These are phyloP conservation scores for Dorcus hopei DNA, from an alignment of 2,888 invertebrate genomes.

Conservation along the genomic window DNA sequence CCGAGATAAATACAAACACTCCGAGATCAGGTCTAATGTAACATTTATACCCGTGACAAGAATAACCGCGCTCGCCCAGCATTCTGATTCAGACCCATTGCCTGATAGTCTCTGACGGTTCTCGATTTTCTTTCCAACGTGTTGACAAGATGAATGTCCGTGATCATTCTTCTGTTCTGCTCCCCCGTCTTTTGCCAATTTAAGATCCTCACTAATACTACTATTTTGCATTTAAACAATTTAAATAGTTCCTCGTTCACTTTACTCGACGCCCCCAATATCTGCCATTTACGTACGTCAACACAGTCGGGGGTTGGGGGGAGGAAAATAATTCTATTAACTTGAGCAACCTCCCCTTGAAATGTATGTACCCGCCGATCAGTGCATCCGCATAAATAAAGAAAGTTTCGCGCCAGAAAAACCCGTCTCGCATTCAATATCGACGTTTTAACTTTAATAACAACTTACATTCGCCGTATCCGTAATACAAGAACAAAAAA, in stretches of 20 bases:
- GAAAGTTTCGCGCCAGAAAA: no score
- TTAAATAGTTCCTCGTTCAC: conserved; percentile 25
- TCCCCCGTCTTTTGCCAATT: conserved; percentile 27
- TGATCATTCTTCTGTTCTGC: conserved; percentile 36
- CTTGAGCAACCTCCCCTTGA: no score
- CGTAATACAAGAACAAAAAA: no score
- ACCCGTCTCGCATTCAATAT: no score
- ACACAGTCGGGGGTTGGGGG: no score
- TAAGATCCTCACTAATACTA: conserved; percentile 9
- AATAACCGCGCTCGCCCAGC: conserved; percentile 30
- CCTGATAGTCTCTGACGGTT: conserved; percentile 33
- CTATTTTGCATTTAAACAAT: conserved; percentile 43
- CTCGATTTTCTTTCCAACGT: conserved; percentile 28
- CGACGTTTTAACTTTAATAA: no score
- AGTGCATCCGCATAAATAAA: no score
- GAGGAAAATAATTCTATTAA: no score
- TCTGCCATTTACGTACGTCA: no score
- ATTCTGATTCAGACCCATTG: conserved; percentile 35
- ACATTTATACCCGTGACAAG: conserved; percentile 39
- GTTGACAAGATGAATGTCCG: conserved; percentile 43
- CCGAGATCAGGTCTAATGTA: conserved; percentile 39
- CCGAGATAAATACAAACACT: conserved; percentile 39
- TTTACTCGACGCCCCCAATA: no score
- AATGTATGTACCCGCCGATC: no score
- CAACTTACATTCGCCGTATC: no score